Conservation (phyloP, 1,140 invertebrate genomes). For the Polyergus mexicanus region DNA sequence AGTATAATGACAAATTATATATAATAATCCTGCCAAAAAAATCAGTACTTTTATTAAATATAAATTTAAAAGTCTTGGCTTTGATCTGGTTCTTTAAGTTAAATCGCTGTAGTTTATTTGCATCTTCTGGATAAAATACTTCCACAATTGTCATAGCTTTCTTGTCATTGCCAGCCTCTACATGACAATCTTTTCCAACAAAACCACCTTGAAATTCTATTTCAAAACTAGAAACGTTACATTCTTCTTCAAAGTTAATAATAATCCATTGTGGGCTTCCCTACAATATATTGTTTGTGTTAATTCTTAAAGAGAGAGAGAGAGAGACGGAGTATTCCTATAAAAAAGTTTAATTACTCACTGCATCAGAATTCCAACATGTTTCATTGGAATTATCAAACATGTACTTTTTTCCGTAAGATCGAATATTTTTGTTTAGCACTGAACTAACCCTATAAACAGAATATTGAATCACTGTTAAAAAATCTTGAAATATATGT, state of each 20-base stretch:
- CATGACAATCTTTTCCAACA: conserved; percentile 87
- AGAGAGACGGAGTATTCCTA: not conserved
- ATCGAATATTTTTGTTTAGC: conserved; percentile 88
- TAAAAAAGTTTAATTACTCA: conserved; percentile 74
- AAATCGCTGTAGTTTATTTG: conserved; percentile 87
- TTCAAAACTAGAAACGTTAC: conserved; percentile 83
- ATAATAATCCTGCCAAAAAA: conserved; percentile 87
- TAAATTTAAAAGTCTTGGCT: conserved; percentile 83
- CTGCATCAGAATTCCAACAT: conserved; percentile 90
- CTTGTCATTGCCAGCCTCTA: conserved; percentile 81
- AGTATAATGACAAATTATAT: conserved; percentile 83
- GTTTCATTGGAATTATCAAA: conserved; percentile 89
- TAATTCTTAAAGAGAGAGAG: conserved; percentile 38
- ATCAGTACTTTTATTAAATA: conserved; percentile 86
- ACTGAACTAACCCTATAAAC: conserved; percentile 89
- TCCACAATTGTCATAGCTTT: conserved; percentile 79
- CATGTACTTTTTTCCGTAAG: conserved; percentile 89
- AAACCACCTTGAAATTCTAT: conserved; percentile 91
- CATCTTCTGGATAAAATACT: conserved; percentile 88
- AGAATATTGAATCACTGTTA: conserved; percentile 56
- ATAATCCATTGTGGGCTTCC: conserved; percentile 89
- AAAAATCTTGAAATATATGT: not conserved
- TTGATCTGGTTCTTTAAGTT: conserved; percentile 71
- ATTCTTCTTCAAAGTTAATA: conserved; percentile 84
- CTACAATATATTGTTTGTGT: conserved; percentile 79